Base-by-base conservation (phyloP, 92 coral and sea anemone species). In the Bergia puertoricense region DNA sequence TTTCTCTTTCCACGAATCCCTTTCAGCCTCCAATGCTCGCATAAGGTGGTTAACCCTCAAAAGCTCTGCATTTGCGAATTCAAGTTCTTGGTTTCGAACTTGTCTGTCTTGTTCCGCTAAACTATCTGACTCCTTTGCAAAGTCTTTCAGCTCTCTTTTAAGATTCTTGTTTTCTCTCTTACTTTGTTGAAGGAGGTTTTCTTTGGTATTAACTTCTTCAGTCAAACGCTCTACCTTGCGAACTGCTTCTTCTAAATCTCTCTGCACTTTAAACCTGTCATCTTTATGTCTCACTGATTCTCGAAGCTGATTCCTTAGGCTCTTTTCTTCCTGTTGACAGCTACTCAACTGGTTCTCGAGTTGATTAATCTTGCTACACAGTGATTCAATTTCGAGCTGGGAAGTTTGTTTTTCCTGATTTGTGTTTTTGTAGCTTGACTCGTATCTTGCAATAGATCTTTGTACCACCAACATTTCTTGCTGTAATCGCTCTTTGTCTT, bases 401-500 rank as follows among this genome's bases (percentile, higher is more conserved):
- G 93, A 81, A n/a, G 75, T 74, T 16, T 85, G 88, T 83, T 75
- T 86, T 72, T 89, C 93, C 66, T 85, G 92, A 69, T 81, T 85
- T 5, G 85, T 90, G 82, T 80, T 88, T 37, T 88, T 94, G 45
- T 86, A 74, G 71, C 92, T 90, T 37, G 95, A 89, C 62, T 92
- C 98, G 50, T 74, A 77, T 72, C 90, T 89, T 11, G 96, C 81
- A 39, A 95, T 82, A 69, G 88, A 92, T 45, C 95, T 91, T 82
- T 95, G 96, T 41, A 90, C 85, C 45, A 85, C 91, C 8, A 95
- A 81, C 92, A 95, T 89, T 51, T 95, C 98, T 73, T 92, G 89
- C 75, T 95, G 98, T 8, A 95, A 74, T 38, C 94, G 85, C 85
- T 95, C 98, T 85, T 95, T 95, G 85, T 95, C 98, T 37, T 90